phyloP scores from a whole-genome alignment of 2,888 invertebrate genomes.

The Drosophila melanocephala region DNA sequence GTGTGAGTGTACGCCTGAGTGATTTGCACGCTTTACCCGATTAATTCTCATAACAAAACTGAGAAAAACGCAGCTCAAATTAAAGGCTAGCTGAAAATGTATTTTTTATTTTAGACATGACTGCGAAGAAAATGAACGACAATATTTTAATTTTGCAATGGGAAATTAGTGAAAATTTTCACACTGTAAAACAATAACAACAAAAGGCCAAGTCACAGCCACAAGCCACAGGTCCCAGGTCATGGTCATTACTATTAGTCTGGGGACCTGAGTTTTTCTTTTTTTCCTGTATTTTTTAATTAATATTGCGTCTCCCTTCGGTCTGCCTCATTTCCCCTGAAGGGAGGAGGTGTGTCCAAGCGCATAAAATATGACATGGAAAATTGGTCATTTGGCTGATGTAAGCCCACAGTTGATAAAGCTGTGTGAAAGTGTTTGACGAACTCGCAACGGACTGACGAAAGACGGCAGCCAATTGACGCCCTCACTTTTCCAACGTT shows the following conservation, averaged over 20 bases:
- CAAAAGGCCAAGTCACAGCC: slow-evolving; percentile 23
- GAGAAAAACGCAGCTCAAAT: slow-evolving; percentile 52
- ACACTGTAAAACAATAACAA: slow-evolving; percentile 23
- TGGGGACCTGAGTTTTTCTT: slow-evolving; percentile 25
- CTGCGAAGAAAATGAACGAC: slow-evolving; percentile 7
- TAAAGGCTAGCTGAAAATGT: slow-evolving; percentile 44
- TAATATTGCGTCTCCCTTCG: slow-evolving; percentile 44
- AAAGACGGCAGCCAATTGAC: slow-evolving; percentile 69
- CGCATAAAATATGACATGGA: slow-evolving; percentile 51
- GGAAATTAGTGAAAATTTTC: slow-evolving; percentile 46
- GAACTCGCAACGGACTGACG: slow-evolving; percentile 9
- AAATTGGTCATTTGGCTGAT: slow-evolving; percentile 64
- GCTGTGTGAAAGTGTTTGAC: slow-evolving; percentile 68
- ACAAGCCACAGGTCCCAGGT: slow-evolving; percentile 33
- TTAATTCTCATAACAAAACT: slow-evolving; percentile 49
- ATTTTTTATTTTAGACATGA: slow-evolving; percentile 24
- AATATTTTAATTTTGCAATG: slow-evolving; percentile 46
- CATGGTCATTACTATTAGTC: slow-evolving; percentile 59
- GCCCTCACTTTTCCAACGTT: slow-evolving; percentile 60
- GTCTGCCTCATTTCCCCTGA: neutral
- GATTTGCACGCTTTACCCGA: slow-evolving; percentile 54
- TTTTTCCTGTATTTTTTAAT: slow-evolving; percentile 49
- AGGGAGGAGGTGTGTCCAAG: slow-evolving; percentile 31
- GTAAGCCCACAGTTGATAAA: slow-evolving; percentile 42
- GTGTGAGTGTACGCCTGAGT: slow-evolving; percentile 49